Evolutionary conservation across 2,113 vertebrate species (phyloP).

Genomic region (Xiphophorus maculatus): DNA sequence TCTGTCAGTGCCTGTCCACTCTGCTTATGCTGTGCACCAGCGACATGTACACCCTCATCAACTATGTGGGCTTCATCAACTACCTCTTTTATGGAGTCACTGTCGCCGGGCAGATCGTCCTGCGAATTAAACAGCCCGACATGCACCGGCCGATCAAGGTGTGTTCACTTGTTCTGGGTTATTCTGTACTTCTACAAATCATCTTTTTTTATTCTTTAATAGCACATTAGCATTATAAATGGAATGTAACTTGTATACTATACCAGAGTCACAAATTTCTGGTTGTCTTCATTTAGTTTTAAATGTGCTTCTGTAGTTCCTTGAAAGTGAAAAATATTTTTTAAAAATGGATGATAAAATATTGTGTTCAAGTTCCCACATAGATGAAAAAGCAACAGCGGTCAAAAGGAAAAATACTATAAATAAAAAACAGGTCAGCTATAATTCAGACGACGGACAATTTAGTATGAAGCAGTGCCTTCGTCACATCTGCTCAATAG

Average conservation of each 20-base stretch:
- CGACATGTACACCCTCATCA: slow-evolving; percentile 96
- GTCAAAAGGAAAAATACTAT: too few species aligned
- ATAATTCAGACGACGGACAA: too few species aligned
- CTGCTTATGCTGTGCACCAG: slow-evolving; percentile 94
- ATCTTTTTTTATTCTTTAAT: not conserved
- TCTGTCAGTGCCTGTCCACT: slow-evolving; percentile 87
- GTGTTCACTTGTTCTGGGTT: slow-evolving; percentile 8
- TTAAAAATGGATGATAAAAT: too few species aligned
- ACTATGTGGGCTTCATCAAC: slow-evolving; percentile 96
- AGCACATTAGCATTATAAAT: not conserved
- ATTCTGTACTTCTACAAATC: not conserved
- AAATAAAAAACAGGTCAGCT: too few species aligned
- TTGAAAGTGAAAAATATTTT: too few species aligned
- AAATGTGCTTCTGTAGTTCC: too few species aligned
- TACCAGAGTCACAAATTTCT: not conserved
- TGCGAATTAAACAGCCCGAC: slow-evolving; percentile 86
- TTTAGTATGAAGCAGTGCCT: too few species aligned
- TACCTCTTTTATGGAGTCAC: slow-evolving; percentile 95
- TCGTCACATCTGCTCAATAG: too few species aligned
- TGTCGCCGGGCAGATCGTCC: slow-evolving; percentile 90
- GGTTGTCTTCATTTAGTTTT: too few species aligned
- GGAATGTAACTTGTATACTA: not conserved
- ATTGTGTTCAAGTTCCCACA: too few species aligned
- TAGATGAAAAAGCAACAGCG: too few species aligned
- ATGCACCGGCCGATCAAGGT: slow-evolving; percentile 90